A percentile compares a stretch with the other conserved stretches of the same genome.
phyloP scores from a whole-genome alignment of 23 tunicate species.

The Ascidia mentula region DNA sequence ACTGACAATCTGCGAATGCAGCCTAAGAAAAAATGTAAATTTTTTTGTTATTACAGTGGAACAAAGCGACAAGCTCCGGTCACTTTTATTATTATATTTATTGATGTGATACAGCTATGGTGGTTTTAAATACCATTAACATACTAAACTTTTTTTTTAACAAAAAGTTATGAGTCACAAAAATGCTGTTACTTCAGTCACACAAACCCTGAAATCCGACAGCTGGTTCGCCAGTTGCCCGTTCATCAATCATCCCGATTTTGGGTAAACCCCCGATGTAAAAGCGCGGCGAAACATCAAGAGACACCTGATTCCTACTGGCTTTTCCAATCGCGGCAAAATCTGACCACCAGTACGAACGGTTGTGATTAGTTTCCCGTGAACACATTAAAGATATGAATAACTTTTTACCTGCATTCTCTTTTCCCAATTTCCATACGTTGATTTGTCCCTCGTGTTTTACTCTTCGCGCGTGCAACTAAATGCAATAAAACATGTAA shows the following conservation, averaged over 20 bases:
- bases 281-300: conserved; percentile 10
- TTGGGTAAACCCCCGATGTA: conserved; percentile 8
- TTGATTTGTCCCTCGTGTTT: background rate
- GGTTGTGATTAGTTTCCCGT: background rate
- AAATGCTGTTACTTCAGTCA: too few relatives aligned
- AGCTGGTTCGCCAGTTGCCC: background rate
- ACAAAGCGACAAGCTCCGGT: too few relatives aligned
- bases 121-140: too few relatives aligned
- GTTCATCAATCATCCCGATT: background rate
- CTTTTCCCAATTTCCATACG: conserved; percentile 7
- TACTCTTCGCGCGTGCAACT: background rate
- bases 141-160: too few relatives aligned
- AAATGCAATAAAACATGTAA: background rate
- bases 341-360: background rate
- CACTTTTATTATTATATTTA: too few relatives aligned
- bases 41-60: too few relatives aligned
- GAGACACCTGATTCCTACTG: too few relatives aligned
- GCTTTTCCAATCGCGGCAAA: background rate
- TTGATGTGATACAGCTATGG: too few relatives aligned
- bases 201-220: background rate
- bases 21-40: conserved; percentile 8
- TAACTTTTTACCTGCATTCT: background rate
- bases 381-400: background rate
- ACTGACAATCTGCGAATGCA: conserved; percentile 13
- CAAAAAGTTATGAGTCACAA: too few relatives aligned